Evolutionary conservation across 2,888 invertebrate genomes (phyloP).

Genomic region (Eucera pruinosa): DNA sequence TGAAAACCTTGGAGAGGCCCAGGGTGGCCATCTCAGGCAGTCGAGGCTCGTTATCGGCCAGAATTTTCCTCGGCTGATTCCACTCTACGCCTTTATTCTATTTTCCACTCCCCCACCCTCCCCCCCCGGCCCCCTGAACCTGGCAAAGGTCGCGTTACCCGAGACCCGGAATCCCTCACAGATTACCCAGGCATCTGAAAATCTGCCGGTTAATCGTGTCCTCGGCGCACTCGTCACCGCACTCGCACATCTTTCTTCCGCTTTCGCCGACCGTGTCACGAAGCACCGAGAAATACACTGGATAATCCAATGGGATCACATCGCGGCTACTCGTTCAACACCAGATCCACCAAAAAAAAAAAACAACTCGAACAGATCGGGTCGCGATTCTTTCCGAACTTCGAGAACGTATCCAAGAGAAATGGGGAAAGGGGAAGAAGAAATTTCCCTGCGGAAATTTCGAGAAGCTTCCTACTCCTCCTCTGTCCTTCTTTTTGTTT

Average conservation of each 20-base stretch:
- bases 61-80: constrained; percentile 65
- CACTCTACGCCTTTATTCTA: not conserved
- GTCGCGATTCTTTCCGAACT: no score
- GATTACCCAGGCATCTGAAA: constrained; percentile 41
- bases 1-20: constrained; percentile 98
- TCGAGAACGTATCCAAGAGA: no score
- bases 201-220: constrained; percentile 63
- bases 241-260: constrained; percentile 79
- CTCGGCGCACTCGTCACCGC: constrained; percentile 78
- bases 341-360: no score
- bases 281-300: not conserved
- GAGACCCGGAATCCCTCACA: constrained; percentile 27
- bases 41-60: constrained; percentile 69
- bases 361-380: no score
- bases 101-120: not conserved
- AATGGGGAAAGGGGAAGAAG: no score
- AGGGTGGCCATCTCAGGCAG: constrained; percentile 93
- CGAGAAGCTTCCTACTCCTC: constrained; percentile 13
- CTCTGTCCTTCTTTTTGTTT: no score
- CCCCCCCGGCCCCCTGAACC: not conserved
- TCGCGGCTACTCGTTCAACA: constrained; percentile 24
- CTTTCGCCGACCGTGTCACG: constrained; percentile 16
- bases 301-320: constrained; percentile 38
- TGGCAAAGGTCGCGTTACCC: no score
- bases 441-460: constrained; percentile 21